Evolutionary conservation across 2,888 invertebrate genomes (phyloP).

Genomic region (Galeruca laticollis): DNA sequence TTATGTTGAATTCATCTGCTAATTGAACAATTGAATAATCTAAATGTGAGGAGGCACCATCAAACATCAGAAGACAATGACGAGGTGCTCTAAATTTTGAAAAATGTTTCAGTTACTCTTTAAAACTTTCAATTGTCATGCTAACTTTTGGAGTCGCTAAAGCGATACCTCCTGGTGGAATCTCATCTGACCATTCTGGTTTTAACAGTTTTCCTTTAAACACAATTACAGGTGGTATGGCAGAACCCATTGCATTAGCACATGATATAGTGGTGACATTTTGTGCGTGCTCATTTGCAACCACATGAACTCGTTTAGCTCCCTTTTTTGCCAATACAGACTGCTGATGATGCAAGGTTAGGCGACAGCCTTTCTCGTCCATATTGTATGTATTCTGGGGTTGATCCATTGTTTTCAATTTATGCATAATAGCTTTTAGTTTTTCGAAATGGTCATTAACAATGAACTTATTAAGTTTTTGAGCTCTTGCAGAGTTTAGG

Average conservation of each 20-base stretch:
- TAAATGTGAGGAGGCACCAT: slow-evolving; percentile 22
- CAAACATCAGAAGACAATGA: slow-evolving; percentile 24
- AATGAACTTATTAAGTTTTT: too few relatives aligned
- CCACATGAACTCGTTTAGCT: slow-evolving; percentile 54
- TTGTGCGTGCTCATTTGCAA: slow-evolving; percentile 55
- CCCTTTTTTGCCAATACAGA: slow-evolving; percentile 55
- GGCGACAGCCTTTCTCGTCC: slow-evolving; percentile 53
- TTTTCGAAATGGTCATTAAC: too few relatives aligned
- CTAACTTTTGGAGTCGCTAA: slow-evolving; percentile 19
- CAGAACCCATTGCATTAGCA: slow-evolving; percentile 54
- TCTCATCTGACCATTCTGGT: slow-evolving; percentile 46
- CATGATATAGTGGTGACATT: slow-evolving; percentile 43
- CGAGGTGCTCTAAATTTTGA: slow-evolving; percentile 12
- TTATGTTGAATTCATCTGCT: too few relatives aligned
- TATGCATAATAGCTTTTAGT: too few relatives aligned
- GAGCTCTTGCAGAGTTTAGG: too few relatives aligned
- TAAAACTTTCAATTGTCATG: slow-evolving; percentile 25
- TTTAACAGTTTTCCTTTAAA: slow-evolving; percentile 54
- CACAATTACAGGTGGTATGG: slow-evolving; percentile 56
- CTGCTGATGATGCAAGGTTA: slow-evolving; percentile 55
- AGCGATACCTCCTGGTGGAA: slow-evolving; percentile 50
- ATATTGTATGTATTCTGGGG: too few relatives aligned
- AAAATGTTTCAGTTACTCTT: slow-evolving; percentile 19
- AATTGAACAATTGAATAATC: slow-evolving; percentile 35
- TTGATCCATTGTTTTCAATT: too few relatives aligned